Conservation (phyloP, 2,888 invertebrate species). For the Tigriopus californicus region DNA sequence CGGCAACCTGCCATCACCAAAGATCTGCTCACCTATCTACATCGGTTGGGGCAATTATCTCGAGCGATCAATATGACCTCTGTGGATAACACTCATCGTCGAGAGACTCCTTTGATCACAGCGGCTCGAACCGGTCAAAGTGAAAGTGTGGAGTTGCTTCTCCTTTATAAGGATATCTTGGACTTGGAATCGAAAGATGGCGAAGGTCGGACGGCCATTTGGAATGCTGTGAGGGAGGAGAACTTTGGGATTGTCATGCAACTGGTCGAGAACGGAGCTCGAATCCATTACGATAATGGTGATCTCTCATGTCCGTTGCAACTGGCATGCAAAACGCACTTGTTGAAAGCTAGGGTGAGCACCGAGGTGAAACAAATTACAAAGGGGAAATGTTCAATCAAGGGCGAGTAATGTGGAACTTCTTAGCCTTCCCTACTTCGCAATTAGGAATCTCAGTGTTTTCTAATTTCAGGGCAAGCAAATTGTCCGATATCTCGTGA, state of each 20-base stretch:
- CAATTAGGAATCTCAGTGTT: background rate
- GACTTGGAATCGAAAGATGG: constrained; percentile 6
- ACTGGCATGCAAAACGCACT: constrained; percentile 12
- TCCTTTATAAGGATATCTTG: background rate
- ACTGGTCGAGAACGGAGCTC: background rate
- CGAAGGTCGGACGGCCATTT: constrained; percentile 9
- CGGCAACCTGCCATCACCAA: background rate
- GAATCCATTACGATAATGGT: background rate
- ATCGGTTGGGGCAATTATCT: background rate
- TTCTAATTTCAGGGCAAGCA: background rate
- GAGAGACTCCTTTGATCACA: constrained; percentile 9
- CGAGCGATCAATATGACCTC: constrained; percentile 6
- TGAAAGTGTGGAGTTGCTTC: background rate
- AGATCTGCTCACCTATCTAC: background rate
- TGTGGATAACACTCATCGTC: constrained; percentile 2
- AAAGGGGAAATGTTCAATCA: too few species aligned
- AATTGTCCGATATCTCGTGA: constrained; percentile 1
- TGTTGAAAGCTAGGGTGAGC: constrained; percentile 2
- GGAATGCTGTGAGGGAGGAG: constrained; percentile 11
- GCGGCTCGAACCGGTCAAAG: constrained; percentile 7
- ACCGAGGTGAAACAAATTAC: background rate
- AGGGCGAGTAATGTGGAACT: too few species aligned
- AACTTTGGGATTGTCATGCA: background rate
- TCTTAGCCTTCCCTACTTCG: too few species aligned
- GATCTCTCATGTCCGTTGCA: constrained; percentile 12